Evolutionary conservation across 35 echinoderm and acorn worm genomes (phyloP).

Genomic region (Ophiothrix spiculata): DNA sequence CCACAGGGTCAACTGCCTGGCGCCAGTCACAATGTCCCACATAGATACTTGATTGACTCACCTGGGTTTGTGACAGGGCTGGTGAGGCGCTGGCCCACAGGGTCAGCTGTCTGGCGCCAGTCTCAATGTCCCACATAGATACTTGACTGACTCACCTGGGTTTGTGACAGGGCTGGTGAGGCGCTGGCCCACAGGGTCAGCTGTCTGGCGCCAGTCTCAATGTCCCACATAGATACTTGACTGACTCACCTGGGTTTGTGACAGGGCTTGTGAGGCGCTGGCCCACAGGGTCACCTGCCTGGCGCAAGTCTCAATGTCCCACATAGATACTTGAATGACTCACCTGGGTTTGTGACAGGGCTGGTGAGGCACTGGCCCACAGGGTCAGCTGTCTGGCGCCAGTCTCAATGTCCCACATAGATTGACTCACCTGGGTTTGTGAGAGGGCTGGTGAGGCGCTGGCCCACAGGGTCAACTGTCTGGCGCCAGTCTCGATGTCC

Average conservation of each 20-base stretch:
- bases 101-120: constrained; percentile 88
- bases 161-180: constrained; percentile 79
- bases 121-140: constrained; percentile 99
- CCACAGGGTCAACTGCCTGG: constrained; percentile 90
- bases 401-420: constrained; percentile 99
- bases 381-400: constrained; percentile 91
- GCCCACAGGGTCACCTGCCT: too few relatives aligned
- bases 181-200: constrained; percentile 93
- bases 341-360: constrained; percentile 95
- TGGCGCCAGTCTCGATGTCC: constrained; percentile 97
- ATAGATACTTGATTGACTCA: constrained; percentile 77
- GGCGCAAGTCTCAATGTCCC: not conserved
- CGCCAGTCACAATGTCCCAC: constrained; percentile 99
- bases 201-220: constrained; percentile 96
- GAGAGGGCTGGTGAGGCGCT: constrained; percentile 85
- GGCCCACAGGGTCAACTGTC: constrained; percentile 92
- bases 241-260: too few relatives aligned
- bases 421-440: constrained; percentile 71
- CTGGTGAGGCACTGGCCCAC: constrained; percentile 84
- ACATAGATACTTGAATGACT: too few relatives aligned
- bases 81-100: constrained; percentile 91
- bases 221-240: constrained; percentile 99
- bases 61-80: constrained; percentile 89
- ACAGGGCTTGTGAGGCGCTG: too few relatives aligned
- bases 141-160: constrained; percentile 97